Evolutionary conservation across 2,113 vertebrate genomes (phyloP).

Genomic region (Recurvirostra avosetta): DNA sequence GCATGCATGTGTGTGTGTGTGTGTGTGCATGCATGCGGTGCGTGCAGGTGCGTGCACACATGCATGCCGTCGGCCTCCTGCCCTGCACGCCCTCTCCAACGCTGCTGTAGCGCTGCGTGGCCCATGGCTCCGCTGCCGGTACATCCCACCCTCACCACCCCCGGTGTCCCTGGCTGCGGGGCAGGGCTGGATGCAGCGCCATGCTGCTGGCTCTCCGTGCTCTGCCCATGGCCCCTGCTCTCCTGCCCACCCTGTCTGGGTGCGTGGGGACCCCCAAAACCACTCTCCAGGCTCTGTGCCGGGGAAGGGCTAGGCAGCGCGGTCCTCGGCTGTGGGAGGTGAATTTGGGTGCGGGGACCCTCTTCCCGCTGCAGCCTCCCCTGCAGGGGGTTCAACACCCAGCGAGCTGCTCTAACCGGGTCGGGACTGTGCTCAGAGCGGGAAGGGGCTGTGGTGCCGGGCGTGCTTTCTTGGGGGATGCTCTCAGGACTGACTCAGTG

Average conservation of each 20-base stretch:
- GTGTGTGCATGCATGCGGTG: neutral
- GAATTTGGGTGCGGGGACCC: neutral
- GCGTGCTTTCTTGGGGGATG: neutral
- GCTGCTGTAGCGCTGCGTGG: neutral
- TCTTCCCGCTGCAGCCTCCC: neutral
- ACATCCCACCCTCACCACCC: neutral
- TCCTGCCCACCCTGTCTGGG: neutral
- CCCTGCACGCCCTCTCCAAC: neutral
- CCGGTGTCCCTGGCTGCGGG: rapidly evolving
- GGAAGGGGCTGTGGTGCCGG: neutral
- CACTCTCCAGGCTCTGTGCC: neutral
- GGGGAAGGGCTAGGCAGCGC: neutral
- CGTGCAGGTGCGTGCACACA: neutral
- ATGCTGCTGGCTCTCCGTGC: neutral
- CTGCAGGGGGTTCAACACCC: rapidly evolving
- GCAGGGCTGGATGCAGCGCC: neutral
- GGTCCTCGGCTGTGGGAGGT: neutral
- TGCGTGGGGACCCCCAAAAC: neutral
- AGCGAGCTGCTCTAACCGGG: rapidly evolving
- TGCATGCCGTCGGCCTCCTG: neutral
- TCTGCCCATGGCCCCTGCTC: neutral
- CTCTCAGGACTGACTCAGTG: rapidly evolving
- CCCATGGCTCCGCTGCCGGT: neutral
- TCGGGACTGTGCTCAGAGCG: rapidly evolving
- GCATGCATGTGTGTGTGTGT: neutral